Conservation (phyloP, 2,113 vertebrate genomes). For the Cephalopholis sonnerati region DNA sequence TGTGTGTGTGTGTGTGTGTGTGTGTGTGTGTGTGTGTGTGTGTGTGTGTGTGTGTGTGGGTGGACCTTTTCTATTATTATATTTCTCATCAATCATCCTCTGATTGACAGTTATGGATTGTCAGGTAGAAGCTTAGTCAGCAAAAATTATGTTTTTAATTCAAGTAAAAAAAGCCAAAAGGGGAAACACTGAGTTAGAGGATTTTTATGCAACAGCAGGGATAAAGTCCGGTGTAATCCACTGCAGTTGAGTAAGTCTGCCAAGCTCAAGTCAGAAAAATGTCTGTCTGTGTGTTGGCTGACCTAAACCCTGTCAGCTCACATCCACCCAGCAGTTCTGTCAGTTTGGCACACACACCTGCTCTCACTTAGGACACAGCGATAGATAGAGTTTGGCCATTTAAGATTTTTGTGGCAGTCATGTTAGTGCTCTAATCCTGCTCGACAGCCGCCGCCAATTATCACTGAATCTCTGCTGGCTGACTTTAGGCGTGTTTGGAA, state of each 20-base stretch:
- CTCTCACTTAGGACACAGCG: constrained; percentile 9
- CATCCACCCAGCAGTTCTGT: constrained; percentile 21
- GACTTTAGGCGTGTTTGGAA: constrained; percentile 52
- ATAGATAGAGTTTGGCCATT: constrained; percentile 28
- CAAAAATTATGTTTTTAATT: constrained; percentile 30
- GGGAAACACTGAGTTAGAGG: constrained; percentile 3
- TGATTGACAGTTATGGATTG: neutral
- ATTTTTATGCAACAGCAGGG: constrained; percentile 32
- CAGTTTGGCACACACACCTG: constrained; percentile 8
- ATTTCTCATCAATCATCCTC: neutral
- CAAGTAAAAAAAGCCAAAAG: constrained; percentile 6
- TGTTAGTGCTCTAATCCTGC: constrained; percentile 41
- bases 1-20: neutral
- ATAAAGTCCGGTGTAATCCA: constrained; percentile 45
- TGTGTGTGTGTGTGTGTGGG: neutral
- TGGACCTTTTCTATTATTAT: neutral
- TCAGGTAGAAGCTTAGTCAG: neutral
- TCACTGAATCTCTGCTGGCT: constrained; percentile 45
- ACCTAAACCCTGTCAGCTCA: constrained; percentile 44
- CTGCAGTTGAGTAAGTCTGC: constrained; percentile 44
- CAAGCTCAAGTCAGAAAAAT: constrained; percentile 48
- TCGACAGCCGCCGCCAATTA: constrained; percentile 42
- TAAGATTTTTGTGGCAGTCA: constrained; percentile 39
- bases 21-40: neutral
- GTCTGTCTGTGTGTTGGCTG: constrained; percentile 36